A percentile compares a stretch with the other conserved stretches of the same genome.
These are phyloP conservation scores for Brachylomia viminalis DNA, from an alignment of 2,888 invertebrate species.

Conservation along the genomic window DNA sequence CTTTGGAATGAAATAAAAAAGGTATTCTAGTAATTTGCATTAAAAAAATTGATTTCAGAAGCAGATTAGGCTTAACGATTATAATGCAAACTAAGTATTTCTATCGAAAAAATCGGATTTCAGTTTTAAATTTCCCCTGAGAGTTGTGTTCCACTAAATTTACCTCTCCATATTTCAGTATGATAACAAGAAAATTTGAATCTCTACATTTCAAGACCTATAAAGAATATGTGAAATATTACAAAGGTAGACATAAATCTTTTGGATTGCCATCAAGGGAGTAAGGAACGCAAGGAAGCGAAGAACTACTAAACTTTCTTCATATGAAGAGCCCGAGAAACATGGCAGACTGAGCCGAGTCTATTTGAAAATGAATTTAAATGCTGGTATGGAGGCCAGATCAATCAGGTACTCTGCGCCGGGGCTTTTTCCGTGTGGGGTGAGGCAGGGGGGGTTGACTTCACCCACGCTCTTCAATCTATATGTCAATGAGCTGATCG, in stretches of 20 bases:
- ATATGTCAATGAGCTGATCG: neutral
- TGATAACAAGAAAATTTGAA: conserved; percentile 37
- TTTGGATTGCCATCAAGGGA: conserved; percentile 7
- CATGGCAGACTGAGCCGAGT: neutral
- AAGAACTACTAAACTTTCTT: neutral
- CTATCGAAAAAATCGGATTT: conserved; percentile 38
- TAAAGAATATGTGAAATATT: conserved; percentile 28
- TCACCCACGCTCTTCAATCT: neutral
- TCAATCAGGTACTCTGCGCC: conserved; percentile 25
- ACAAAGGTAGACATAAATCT: conserved; percentile 8
- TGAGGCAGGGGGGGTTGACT: conserved; percentile 21
- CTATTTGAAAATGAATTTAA: neutral
- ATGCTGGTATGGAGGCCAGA: conserved; percentile 21
- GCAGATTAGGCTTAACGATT: conserved; percentile 15
- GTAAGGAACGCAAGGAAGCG: neutral
- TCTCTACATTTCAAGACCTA: conserved; percentile 25
- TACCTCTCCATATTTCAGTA: conserved; percentile 43
- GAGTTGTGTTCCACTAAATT: conserved; percentile 40
- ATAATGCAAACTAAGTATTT: conserved; percentile 26
- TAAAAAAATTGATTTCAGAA: neutral
- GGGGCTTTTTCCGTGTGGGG: conserved; percentile 24
- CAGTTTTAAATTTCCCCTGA: conserved; percentile 52
- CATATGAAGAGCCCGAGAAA: neutral
- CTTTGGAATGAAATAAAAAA: neutral
- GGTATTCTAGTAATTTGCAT: neutral